Evolutionary conservation across 92 coral and sea anemone genomes (phyloP).

Genomic region (Pocillopora grandis): DNA sequence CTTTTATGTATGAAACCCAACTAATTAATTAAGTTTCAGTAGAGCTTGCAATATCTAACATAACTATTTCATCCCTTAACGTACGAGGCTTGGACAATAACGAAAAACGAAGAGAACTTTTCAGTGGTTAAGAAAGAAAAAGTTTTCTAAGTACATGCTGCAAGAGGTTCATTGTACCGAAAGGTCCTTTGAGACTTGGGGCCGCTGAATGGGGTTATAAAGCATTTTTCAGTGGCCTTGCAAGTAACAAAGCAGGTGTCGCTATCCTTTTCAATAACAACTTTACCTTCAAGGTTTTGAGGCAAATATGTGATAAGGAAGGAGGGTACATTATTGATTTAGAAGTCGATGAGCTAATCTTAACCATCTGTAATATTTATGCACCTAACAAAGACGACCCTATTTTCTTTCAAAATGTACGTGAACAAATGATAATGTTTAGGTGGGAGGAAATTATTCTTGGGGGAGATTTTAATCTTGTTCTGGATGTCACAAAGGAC

Average conservation of each 20-base stretch:
- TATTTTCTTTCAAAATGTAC: neutral
- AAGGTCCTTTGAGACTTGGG: conserved; percentile 26
- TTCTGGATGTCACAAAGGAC: neutral
- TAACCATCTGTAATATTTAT: conserved; percentile 2
- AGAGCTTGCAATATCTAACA: neutral
- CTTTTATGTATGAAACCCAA: neutral
- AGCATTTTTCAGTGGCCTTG: conserved; percentile 25
- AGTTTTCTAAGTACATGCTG: neutral
- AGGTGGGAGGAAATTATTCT: neutral
- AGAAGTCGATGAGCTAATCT: neutral
- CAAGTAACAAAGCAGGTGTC: conserved; percentile 44
- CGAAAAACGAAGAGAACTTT: conserved; percentile 10
- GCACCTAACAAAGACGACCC: conserved; percentile 18
- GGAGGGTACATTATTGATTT: neutral
- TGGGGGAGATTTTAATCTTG: conserved; percentile 7
- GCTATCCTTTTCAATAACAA: conserved; percentile 42
- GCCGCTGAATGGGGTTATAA: conserved; percentile 38
- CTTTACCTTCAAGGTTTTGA: conserved; percentile 4
- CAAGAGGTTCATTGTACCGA: conserved; percentile 20
- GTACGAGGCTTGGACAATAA: conserved; percentile 11
- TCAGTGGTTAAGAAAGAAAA: conserved; percentile 19
- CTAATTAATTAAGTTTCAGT: neutral
- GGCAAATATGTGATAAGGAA: conserved; percentile 3
- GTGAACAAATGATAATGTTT: neutral
- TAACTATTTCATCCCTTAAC: conserved; percentile 8